Conservation (phyloP, 2,113 vertebrate species). For the Passer domesticus region DNA sequence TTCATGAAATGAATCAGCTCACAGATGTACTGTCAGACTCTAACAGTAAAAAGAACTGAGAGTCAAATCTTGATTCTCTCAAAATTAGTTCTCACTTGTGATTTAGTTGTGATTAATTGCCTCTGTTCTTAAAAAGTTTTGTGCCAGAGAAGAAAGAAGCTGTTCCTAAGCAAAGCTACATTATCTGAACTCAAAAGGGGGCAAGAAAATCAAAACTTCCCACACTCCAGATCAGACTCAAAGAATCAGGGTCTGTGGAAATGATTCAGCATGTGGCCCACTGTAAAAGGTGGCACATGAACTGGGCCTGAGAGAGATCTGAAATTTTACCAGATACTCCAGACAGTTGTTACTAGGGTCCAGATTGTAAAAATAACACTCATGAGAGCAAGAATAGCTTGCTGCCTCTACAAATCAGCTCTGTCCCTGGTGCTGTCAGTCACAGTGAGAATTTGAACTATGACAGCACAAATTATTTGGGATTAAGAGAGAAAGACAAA, state of each 20-base stretch:
- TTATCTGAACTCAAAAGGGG: background rate
- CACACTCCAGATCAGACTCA: background rate
- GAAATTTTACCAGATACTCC: background rate
- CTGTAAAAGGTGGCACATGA: background rate
- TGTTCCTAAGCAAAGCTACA: background rate
- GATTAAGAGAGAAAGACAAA: constrained; percentile 46
- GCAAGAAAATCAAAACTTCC: background rate
- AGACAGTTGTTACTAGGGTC: constrained; percentile 22
- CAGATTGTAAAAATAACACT: constrained; percentile 50
- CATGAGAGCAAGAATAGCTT: background rate
- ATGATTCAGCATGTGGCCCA: background rate
- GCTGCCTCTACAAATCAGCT: constrained; percentile 24
- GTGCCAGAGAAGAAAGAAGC: background rate
- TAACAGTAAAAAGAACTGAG: background rate
- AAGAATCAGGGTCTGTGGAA: background rate
- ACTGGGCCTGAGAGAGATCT: accelerated
- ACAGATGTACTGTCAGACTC: background rate
- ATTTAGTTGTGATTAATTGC: background rate
- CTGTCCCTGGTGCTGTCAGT: constrained; percentile 52
- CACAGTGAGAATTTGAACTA: constrained; percentile 39
- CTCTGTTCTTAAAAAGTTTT: background rate
- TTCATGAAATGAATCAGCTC: background rate
- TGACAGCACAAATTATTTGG: background rate
- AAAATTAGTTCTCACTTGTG: background rate
- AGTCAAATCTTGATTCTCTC: background rate